These are phyloP conservation scores for Hylaeus anthracinus DNA, from an alignment of 1,140 invertebrate species.

Conservation along the genomic window DNA sequence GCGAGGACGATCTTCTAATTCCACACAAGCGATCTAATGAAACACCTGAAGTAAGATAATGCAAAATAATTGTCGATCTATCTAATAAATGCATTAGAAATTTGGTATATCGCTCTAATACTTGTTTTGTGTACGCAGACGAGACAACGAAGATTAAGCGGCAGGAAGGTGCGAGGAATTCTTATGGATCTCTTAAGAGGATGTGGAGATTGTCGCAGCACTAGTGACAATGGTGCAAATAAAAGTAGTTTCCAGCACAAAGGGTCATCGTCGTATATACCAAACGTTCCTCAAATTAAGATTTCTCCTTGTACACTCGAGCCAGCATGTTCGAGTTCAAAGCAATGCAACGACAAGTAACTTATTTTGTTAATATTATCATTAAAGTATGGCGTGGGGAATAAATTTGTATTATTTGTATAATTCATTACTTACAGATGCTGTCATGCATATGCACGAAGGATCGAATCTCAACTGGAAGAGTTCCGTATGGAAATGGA, in stretches of 20 bases:
- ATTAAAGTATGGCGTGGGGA: background rate
- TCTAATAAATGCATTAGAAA: background rate
- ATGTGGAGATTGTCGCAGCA: conserved; percentile 70
- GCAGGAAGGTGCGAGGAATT: conserved; percentile 70
- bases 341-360: conserved; percentile 66
- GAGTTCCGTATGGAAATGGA: conserved; percentile 70
- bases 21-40: conserved; percentile 43
- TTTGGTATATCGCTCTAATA: background rate
- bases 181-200: conserved; percentile 74
- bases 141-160: conserved; percentile 68
- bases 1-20: conserved; percentile 62
- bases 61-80: background rate
- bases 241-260: conserved; percentile 39
- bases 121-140: conserved; percentile 43
- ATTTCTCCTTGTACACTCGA: conserved; percentile 50
- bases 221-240: conserved; percentile 46
- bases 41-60: conserved; percentile 60
- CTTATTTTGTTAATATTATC: background rate
- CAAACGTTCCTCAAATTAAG: conserved; percentile 57
- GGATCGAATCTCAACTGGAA: conserved; percentile 70
- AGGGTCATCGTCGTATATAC: background rate
- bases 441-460: conserved; percentile 61
- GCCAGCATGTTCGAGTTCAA: conserved; percentile 50
- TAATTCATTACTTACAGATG: conserved; percentile 47
- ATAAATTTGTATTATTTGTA: background rate